Conservation (phyloP, 2,888 invertebrate genomes). For the Aradus depressus region DNA sequence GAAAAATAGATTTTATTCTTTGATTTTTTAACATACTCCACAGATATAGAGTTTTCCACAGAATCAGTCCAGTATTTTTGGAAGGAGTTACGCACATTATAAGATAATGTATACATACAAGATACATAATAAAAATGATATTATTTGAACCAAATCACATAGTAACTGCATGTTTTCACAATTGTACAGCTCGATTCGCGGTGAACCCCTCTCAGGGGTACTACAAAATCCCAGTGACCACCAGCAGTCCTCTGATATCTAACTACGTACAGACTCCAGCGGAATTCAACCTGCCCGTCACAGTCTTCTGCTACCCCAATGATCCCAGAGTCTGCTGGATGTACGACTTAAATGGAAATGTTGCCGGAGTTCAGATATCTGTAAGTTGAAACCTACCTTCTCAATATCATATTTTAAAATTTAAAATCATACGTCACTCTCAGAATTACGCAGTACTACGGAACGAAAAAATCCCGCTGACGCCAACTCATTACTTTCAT, state of each 20-base stretch:
- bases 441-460: too few relatives aligned
- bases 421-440: not conserved
- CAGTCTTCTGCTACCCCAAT: slow-evolving; percentile 22
- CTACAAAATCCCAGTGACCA: slow-evolving; percentile 18
- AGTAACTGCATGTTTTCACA: not conserved
- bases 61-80: too few relatives aligned
- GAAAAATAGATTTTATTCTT: too few relatives aligned
- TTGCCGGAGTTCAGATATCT: slow-evolving; percentile 24
- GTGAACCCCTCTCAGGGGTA: slow-evolving; percentile 17
- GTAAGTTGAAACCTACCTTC: slow-evolving; percentile 18
- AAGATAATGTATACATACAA: too few relatives aligned
- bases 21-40: too few relatives aligned
- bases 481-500: too few relatives aligned
- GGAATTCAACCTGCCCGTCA: slow-evolving; percentile 15
- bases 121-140: too few relatives aligned
- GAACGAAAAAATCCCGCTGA: too few relatives aligned
- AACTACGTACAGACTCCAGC: slow-evolving; percentile 18
- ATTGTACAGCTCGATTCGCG: slow-evolving; percentile 6
- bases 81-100: too few relatives aligned
- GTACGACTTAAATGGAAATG: slow-evolving; percentile 24
- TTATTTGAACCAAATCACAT: too few relatives aligned
- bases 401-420: not conserved
- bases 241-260: slow-evolving; percentile 17
- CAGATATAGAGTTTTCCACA: too few relatives aligned
- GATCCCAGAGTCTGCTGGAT: slow-evolving; percentile 26